Conservation (phyloP, 2,888 invertebrate species). For the Eutolmus rufibarbis region DNA sequence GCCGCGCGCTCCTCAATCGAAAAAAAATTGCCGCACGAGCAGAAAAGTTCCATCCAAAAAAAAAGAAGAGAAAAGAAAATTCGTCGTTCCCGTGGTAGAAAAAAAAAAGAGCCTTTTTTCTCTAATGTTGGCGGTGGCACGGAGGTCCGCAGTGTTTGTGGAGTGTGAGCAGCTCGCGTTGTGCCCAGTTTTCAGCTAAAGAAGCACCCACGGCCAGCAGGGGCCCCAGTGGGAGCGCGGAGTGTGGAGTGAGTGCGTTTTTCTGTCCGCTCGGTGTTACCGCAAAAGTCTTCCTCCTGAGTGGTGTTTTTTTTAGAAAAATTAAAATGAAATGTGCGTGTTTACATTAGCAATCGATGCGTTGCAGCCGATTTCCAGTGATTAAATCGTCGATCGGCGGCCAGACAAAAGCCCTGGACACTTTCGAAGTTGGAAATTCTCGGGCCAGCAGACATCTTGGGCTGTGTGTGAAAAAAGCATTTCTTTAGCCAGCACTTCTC, state of each 20-base stretch:
- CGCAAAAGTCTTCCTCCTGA: neutral
- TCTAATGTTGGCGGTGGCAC: neutral
- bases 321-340: conserved; percentile 24
- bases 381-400: neutral
- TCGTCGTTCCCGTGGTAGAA: neutral
- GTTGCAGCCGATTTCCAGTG: neutral
- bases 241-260: neutral
- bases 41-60: neutral
- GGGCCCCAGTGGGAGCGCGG: neutral
- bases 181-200: neutral
- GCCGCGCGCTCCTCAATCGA: neutral
- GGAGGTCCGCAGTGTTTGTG: conserved; percentile 11
- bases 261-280: neutral
- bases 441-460: conserved; percentile 39
- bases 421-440: neutral
- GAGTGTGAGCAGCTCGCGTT: neutral
- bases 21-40: neutral
- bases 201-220: neutral
- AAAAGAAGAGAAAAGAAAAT: neutral
- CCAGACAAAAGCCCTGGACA: conserved; percentile 7
- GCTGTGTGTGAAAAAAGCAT: conserved; percentile 22
- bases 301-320: neutral
- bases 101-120: neutral
- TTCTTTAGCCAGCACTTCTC: conserved; percentile 18
- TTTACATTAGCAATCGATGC: neutral